Percentiles rank a stretch among this genome's conserved stretches.
Conservation (phyloP, 2,113 vertebrate genomes). For the Dasyprocta punctata region DNA sequence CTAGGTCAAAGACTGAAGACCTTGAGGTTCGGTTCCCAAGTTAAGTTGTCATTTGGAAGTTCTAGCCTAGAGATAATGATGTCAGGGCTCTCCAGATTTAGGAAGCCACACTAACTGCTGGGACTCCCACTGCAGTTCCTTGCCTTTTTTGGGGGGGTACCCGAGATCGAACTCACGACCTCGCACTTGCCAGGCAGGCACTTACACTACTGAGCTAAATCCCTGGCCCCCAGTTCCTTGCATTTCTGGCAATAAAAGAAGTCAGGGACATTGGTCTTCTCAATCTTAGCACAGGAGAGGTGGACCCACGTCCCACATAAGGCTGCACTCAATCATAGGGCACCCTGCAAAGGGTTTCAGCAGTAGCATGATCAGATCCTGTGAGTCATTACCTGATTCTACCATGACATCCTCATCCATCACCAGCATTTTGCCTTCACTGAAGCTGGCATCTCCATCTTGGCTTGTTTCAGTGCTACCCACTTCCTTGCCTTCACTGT, state of each 20-base stretch:
- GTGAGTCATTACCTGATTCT: conserved; percentile 95
- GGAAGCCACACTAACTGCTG: conserved; percentile 81
- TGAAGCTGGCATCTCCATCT: conserved; percentile 94
- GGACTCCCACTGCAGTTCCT: conserved; percentile 86
- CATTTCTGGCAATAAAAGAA: conserved; percentile 97
- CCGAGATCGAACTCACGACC: no score
- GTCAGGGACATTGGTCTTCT: conserved; percentile 95
- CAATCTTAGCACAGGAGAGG: conserved; percentile 95
- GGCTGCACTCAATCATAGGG: conserved; percentile 96
- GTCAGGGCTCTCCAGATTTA: conserved; percentile 84
- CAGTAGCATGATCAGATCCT: conserved; percentile 97
- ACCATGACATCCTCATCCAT: conserved; percentile 97
- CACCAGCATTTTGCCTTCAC: conserved; percentile 94
- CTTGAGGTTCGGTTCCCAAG: conserved; percentile 55
- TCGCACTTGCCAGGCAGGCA: no score
- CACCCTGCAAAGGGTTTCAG: conserved; percentile 94
- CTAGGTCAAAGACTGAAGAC: conserved; percentile 24
- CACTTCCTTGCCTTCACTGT: conserved; percentile 80
- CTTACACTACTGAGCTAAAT: no score
- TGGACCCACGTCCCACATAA: conserved; percentile 95
- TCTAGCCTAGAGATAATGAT: conserved; percentile 5
- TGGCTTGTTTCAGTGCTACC: conserved; percentile 88
- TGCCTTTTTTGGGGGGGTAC: no score
- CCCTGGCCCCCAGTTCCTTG: conserved; percentile 90
- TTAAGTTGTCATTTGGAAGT: conserved; percentile 5